These are phyloP conservation scores for Hippopotamyrus pictus DNA, from an alignment of 2,797 vertebrate species.

Conservation along the genomic window DNA sequence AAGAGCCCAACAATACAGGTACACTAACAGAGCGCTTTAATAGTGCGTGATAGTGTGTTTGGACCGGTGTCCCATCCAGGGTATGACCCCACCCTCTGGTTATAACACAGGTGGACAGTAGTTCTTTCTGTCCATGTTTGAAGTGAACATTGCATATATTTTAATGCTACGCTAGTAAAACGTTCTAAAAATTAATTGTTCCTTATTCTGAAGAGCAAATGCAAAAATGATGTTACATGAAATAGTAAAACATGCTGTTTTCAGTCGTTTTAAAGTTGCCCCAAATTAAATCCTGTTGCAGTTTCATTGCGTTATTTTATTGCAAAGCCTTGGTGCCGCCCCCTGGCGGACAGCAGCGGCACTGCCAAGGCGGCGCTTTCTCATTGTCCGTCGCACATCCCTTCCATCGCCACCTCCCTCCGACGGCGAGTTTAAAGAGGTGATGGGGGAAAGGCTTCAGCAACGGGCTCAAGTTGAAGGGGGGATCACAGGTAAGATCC, in stretches of 20 bases:
- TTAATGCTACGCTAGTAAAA: not conserved
- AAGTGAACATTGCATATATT: not conserved
- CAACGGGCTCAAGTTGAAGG: constrained; percentile 40
- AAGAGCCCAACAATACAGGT: not conserved
- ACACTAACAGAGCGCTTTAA: not conserved
- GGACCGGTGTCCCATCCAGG: not conserved
- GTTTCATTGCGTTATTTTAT: not conserved
- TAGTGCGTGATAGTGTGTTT: not conserved
- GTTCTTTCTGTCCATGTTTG: not conserved
- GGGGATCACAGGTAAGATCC: constrained; percentile 40
- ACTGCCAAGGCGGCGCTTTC: not conserved
- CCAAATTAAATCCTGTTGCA: not conserved
- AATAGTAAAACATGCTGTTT: not conserved
- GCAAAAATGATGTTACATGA: not conserved
- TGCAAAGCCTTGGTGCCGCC: constrained; percentile 1
- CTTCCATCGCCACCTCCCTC: not conserved
- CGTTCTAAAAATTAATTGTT: not conserved
- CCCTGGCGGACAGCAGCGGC: constrained; percentile 10
- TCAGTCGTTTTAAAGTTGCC: not conserved
- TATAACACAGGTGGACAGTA: not conserved
- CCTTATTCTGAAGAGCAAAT: not conserved
- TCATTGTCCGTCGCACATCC: not conserved
- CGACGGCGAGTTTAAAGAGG: not conserved
- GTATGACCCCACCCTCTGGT: not conserved
- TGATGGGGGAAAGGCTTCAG: constrained; percentile 45